These are phyloP conservation scores for Scrobipalpa atriplicella DNA, from an alignment of 2,888 invertebrate species.

Conservation along the genomic window DNA sequence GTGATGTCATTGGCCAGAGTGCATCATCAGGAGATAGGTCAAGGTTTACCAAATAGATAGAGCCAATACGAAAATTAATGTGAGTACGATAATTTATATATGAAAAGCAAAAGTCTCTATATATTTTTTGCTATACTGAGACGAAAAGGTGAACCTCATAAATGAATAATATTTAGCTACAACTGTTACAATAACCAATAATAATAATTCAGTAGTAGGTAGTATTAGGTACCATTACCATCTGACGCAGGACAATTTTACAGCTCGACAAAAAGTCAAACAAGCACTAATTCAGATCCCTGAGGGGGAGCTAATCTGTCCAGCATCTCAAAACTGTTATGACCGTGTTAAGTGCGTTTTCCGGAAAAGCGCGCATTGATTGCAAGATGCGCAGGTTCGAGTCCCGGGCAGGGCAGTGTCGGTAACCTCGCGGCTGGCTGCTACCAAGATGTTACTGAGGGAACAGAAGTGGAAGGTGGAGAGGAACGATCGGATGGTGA, in stretches of 20 bases:
- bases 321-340: slow-evolving; percentile 14
- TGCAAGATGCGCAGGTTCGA: slow-evolving; percentile 22
- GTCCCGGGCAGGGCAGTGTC: slow-evolving; percentile 41
- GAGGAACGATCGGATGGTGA: neutral
- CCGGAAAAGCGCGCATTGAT: slow-evolving; percentile 27
- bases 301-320: neutral
- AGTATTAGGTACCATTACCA: no score
- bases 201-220: no score
- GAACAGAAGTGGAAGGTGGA: neutral
- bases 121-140: neutral
- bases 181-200: neutral
- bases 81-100: neutral
- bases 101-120: neutral
- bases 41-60: no score
- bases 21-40: no score
- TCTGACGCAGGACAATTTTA: no score
- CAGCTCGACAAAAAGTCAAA: neutral
- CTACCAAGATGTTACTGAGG: neutral
- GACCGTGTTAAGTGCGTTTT: slow-evolving; percentile 22
- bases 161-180: neutral
- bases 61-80: no score
- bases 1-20: no score
- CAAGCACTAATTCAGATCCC: neutral
- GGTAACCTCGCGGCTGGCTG: slow-evolving; percentile 55
- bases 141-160: neutral